phyloP scores from a whole-genome alignment of 2,113 vertebrate genomes.

The Etia nguti region DNA sequence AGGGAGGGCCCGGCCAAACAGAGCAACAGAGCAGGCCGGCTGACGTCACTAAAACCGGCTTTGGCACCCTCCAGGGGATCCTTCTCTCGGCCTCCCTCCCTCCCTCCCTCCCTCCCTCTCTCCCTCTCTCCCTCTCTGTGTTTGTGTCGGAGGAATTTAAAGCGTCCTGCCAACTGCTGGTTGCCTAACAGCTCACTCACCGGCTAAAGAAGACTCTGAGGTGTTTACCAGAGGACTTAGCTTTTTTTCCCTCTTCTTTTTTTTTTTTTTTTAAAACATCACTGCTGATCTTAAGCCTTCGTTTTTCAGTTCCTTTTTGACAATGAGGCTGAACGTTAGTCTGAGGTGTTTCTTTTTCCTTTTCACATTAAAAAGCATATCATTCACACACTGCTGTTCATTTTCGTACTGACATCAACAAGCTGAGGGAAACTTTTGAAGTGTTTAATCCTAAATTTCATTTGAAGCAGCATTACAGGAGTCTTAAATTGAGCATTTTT shows the following conservation, averaged over 20 bases:
- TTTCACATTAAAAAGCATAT: neutral
- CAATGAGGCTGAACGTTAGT: neutral
- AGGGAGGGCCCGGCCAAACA: constrained; percentile 20
- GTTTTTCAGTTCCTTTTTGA: neutral
- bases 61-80: constrained; percentile 55
- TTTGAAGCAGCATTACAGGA: neutral
- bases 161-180: constrained; percentile 13
- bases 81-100: constrained; percentile 9
- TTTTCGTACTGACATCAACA: neutral
- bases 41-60: constrained; percentile 59
- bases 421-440: neutral
- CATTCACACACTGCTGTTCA: neutral
- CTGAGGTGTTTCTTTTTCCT: neutral
- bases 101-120: constrained; percentile 3
- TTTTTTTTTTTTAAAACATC: neutral
- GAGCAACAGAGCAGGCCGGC: constrained; percentile 38
- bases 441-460: neutral
- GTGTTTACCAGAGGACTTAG: neutral
- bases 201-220: neutral
- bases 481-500: neutral
- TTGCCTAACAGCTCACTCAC: constrained; percentile 35
- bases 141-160: constrained; percentile 10
- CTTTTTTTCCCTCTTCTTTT: neutral
- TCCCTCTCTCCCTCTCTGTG: neutral
- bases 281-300: neutral